phyloP scores from a whole-genome alignment of 2,113 vertebrate genomes.

The Struthio camelus region DNA sequence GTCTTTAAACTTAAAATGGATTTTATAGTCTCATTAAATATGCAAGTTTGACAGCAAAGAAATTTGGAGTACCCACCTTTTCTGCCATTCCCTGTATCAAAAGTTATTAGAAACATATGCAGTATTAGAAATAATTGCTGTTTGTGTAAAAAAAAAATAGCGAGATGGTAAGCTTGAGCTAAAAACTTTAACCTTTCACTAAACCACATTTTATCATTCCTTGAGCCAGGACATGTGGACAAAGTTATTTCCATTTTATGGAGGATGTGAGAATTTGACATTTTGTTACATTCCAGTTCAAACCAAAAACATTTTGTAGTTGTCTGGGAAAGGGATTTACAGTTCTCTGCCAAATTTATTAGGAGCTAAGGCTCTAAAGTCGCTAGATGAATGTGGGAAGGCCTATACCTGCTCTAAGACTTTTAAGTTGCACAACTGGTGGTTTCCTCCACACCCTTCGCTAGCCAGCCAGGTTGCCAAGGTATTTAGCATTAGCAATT shows the following conservation, averaged over 20 bases:
- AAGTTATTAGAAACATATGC: neutral
- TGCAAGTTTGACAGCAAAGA: neutral
- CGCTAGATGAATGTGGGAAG: neutral
- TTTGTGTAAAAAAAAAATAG: neutral
- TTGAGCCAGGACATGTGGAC: neutral
- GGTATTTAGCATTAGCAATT: neutral
- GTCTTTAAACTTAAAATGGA: neutral
- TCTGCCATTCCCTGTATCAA: neutral
- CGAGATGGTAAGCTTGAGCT: neutral
- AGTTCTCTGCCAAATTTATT: neutral
- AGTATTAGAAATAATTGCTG: neutral
- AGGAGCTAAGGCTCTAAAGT: neutral
- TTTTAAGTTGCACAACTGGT: rapidly evolving
- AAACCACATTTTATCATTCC: neutral
- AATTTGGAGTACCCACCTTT: neutral
- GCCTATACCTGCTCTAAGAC: neutral
- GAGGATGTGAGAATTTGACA: neutral
- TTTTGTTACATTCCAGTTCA: neutral
- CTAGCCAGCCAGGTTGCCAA: neutral
- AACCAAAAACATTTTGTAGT: neutral
- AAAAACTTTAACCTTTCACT: neutral
- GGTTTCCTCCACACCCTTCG: too few relatives aligned
- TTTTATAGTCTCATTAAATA: neutral
- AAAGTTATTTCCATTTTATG: neutral
- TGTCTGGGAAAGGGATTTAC: neutral